Conservation (phyloP, 2,797 vertebrate species). For the Cirrhinus molitorella region DNA sequence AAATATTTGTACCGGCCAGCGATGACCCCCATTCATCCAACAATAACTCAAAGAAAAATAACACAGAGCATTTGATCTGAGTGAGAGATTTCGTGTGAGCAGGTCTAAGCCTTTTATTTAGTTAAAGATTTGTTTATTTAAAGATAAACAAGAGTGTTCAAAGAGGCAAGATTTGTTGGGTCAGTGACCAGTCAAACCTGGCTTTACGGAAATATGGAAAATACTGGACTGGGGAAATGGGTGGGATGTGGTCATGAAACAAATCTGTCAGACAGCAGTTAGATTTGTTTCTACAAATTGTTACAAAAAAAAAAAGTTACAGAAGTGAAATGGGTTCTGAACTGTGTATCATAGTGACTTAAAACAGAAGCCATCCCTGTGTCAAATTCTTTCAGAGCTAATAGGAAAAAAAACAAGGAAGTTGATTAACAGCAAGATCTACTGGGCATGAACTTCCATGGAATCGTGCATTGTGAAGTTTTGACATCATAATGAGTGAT, state of each 20-base stretch:
- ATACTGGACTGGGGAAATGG: slow-evolving; percentile 25
- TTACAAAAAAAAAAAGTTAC: background rate
- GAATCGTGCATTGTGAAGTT: slow-evolving; percentile 53
- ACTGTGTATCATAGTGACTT: background rate
- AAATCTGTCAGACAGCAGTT: slow-evolving; percentile 17
- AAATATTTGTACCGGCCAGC: slow-evolving; percentile 51
- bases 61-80: slow-evolving; percentile 27
- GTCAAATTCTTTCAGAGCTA: slow-evolving; percentile 20
- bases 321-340: background rate
- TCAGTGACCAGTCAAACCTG: slow-evolving; percentile 50
- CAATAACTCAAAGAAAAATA: slow-evolving; percentile 44
- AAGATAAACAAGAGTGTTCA: slow-evolving; percentile 53
- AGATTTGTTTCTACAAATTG: slow-evolving; percentile 4
- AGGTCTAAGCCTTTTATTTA: slow-evolving; percentile 48
- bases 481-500: slow-evolving; percentile 60
- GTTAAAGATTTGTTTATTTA: slow-evolving; percentile 57
- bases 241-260: slow-evolving; percentile 27
- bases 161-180: slow-evolving; percentile 39
- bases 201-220: slow-evolving; percentile 18
- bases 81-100: slow-evolving; percentile 45
- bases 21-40: slow-evolving; percentile 36
- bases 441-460: slow-evolving; percentile 46
- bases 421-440: slow-evolving; percentile 52
- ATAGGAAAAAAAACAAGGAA: slow-evolving; percentile 27
- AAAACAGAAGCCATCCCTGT: slow-evolving; percentile 15